Base-by-base conservation (phyloP, 2,888 invertebrate genomes). In the Mimachlamys varia region DNA sequence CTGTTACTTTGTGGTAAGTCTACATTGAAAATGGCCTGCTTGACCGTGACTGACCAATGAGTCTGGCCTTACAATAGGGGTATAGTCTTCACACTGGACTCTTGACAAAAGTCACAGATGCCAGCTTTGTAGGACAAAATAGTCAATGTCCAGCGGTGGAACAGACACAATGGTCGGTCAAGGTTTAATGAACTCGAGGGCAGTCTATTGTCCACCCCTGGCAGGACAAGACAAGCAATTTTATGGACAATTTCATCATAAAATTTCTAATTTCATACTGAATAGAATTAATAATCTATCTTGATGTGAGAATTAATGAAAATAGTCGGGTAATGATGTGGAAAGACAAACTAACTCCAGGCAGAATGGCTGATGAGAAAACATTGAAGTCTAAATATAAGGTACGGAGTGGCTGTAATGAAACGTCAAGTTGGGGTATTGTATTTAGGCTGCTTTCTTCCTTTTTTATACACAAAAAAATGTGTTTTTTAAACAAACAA, bases 181-280 rank as follows among this genome's bases (percentile, higher is more conserved):
- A 27, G 76, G 10, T 76, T 76, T 76, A 76, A 76, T 76, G 76
- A 76, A 76, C 76, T 76, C 33, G 12, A 27, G 0, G 76, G 10
- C 76, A 76, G 76, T 76, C 76, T 33, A 76, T 76, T 76, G 76
- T 76, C 76, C 76, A 76, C 7, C 76, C 76, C 7, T 76, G 76
- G 76, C 76, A 76, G 12, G 27, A 76, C 27, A 76, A 22, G 76
- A 76, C 76, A 76, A 76, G 76, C 76, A 76, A 76, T 76, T 76
- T 76, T 76, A 76, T 76, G 76, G 76, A 76, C 76, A 76, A 76
- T 76, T 76, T 76, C 76, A 76, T 76, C 76, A 76, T 76, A 76
- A 76, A 76, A 76, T 76, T 76, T 76, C 76, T 76, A 76, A 76
- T 76, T 76, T 76, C 76, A 76, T 27, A 33, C 33, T 76, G 76